Base-by-base conservation (phyloP, 2,888 invertebrate species). In the Malacosoma neustria region DNA sequence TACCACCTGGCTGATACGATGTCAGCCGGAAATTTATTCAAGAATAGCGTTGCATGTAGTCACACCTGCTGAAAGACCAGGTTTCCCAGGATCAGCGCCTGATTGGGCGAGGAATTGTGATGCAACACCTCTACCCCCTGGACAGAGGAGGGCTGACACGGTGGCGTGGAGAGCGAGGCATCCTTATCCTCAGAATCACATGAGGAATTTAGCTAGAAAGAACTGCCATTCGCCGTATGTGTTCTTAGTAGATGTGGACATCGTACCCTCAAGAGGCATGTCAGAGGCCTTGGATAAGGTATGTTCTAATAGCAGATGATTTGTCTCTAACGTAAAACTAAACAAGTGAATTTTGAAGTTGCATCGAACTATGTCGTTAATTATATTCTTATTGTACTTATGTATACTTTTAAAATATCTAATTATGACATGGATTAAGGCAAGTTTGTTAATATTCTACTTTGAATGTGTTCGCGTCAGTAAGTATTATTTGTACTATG, bases 151-250 rank as follows among this genome's bases (percentile, higher is more conserved):
- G 1, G 71, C 84, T 1, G 90, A 91, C 35, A 91, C 92, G 2
- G 81, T 89, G 2, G 88, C 89, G 36, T 95, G 95, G 95, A 84
- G 93, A 37, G 82, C 90, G 33, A 89, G 90, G 41, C 89, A 93
- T 61, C 90, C 92, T 0, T 96, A 96, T 66, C 96, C 96, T 0
- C 96, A 96, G 75, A 97, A 96, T 63, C 94, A 95, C 61, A 80
- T 96, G 79, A 85, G 96, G 48, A 97, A 97, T 68, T 73, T 96
- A 37, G 96, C 96, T 0, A 81, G 96, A 36, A 93, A 94, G 61
- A 94, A 94, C 57, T 95, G 95, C 51, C 93, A 93, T 54, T 91
- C 91, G 2, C 88, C 89, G 30, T 92, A 91, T 69, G 93, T 95
- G 33, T 95, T 95, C 61, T 82, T 96, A 33, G 94, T 95, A 1